Conservation (phyloP, 2,888 invertebrate species). For the Calameuta idolon region DNA sequence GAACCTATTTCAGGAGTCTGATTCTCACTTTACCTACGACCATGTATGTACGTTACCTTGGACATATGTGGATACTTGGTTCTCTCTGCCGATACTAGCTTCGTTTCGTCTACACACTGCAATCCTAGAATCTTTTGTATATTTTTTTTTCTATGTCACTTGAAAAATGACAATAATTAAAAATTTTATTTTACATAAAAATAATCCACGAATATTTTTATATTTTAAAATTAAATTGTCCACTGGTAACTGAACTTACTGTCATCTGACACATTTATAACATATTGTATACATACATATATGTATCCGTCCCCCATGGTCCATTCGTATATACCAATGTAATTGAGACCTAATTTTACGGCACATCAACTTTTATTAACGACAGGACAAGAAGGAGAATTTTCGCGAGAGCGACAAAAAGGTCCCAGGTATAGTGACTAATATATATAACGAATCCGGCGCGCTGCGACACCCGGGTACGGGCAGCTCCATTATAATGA, state of each 20-base stretch:
- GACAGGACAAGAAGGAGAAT: conserved; percentile 27
- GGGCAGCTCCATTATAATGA: neutral
- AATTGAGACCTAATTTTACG: conserved; percentile 64
- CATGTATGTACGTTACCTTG: neutral
- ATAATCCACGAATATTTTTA: neutral
- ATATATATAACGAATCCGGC: neutral
- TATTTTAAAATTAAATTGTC: neutral
- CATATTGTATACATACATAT: neutral
- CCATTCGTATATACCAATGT: conserved; percentile 33
- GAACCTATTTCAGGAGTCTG: neutral
- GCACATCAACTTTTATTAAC: conserved; percentile 63
- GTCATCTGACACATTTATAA: neutral
- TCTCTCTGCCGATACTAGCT: neutral
- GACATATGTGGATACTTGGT: neutral
- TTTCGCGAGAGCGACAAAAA: neutral
- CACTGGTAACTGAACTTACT: conserved; percentile 24
- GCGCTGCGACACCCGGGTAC: neutral
- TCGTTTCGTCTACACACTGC: neutral
- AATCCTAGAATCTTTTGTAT: neutral
- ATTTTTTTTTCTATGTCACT: neutral
- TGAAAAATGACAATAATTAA: neutral
- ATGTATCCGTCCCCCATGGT: conserved; percentile 28
- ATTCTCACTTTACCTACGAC: neutral
- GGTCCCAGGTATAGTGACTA: neutral
- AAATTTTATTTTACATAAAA: neutral